Conservation (phyloP, 2,113 vertebrate species). For the mouse (Mus musculus) region DNA sequence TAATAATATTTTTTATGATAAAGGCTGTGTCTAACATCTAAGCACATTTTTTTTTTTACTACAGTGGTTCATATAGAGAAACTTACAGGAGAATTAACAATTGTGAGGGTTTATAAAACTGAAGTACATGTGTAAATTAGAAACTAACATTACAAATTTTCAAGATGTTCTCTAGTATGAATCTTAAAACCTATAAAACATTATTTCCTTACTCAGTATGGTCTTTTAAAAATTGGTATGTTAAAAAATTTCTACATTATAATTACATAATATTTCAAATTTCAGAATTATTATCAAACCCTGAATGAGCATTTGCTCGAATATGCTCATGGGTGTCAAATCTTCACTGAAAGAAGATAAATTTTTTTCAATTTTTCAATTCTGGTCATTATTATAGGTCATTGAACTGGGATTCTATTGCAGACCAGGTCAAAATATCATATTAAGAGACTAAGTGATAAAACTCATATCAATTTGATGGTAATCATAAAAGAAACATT, state of each 20-base stretch:
- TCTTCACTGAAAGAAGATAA: slow-evolving; percentile 30
- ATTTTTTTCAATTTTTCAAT: neutral
- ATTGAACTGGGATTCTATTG: slow-evolving; percentile 49
- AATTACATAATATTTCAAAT: slow-evolving; percentile 46
- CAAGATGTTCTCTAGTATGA: slow-evolving; percentile 56
- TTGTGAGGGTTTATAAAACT: slow-evolving; percentile 71
- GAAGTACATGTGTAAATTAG: slow-evolving; percentile 68
- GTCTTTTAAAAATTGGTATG: slow-evolving; percentile 29
- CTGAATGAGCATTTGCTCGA: slow-evolving; percentile 42
- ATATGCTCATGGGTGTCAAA: neutral
- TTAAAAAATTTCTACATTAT: neutral
- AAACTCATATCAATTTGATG: slow-evolving; percentile 9
- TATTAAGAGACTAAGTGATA: slow-evolving; percentile 25
- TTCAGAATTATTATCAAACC: slow-evolving; percentile 47
- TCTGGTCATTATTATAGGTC: slow-evolving; percentile 34
- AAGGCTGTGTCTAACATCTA: slow-evolving; percentile 52
- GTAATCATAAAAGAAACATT: slow-evolving; percentile 58
- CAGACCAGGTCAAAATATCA: slow-evolving; percentile 8
- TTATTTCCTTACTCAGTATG: slow-evolving; percentile 44
- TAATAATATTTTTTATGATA: slow-evolving; percentile 69
- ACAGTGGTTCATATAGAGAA: neutral
- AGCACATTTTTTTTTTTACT: slow-evolving; percentile 44
- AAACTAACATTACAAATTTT: slow-evolving; percentile 70
- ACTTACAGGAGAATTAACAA: slow-evolving; percentile 65
- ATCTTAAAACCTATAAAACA: slow-evolving; percentile 56